These are phyloP conservation scores for Mus spretus DNA, from an alignment of 2,797 vertebrate genomes.

Conservation along the genomic window DNA sequence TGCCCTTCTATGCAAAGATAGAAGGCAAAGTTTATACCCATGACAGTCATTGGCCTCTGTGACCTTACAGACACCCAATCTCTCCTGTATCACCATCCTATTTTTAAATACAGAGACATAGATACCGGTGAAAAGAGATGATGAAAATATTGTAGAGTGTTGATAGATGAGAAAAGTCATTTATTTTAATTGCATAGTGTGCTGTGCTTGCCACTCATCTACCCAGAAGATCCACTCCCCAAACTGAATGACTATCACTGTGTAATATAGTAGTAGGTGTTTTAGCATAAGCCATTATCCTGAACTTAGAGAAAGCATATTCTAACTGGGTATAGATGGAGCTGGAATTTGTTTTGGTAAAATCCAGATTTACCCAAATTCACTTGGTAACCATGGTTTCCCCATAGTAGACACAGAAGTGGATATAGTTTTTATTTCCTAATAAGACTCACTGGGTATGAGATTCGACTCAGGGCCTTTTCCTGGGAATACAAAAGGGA, in stretches of 20 bases:
- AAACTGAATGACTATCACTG: slow-evolving; percentile 58
- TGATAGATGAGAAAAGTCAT: not conserved
- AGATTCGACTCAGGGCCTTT: slow-evolving; percentile 74
- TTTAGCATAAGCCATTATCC: slow-evolving; percentile 61
- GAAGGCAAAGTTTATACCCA: not conserved
- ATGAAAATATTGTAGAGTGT: not conserved
- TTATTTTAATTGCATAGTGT: not conserved
- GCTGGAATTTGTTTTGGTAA: slow-evolving; percentile 58
- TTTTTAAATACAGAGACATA: slow-evolving; percentile 57
- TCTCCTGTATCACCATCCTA: not conserved
- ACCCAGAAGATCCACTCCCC: slow-evolving; percentile 34
- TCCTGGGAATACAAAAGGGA: slow-evolving; percentile 81
- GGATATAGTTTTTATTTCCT: slow-evolving; percentile 57
- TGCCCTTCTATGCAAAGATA: not conserved
- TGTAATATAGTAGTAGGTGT: slow-evolving; percentile 30
- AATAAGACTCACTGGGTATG: slow-evolving; percentile 59
- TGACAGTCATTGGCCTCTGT: not conserved
- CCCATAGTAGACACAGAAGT: slow-evolving; percentile 1
- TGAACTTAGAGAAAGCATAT: slow-evolving; percentile 42
- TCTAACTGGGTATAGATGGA: slow-evolving; percentile 32
- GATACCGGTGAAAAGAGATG: not conserved
- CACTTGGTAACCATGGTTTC: slow-evolving; percentile 69
- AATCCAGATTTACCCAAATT: slow-evolving; percentile 57
- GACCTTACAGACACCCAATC: not conserved
- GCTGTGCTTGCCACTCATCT: slow-evolving; percentile 56